Conservation (phyloP, 2,797 vertebrate species). For the Dendrocincla fuliginosa region DNA sequence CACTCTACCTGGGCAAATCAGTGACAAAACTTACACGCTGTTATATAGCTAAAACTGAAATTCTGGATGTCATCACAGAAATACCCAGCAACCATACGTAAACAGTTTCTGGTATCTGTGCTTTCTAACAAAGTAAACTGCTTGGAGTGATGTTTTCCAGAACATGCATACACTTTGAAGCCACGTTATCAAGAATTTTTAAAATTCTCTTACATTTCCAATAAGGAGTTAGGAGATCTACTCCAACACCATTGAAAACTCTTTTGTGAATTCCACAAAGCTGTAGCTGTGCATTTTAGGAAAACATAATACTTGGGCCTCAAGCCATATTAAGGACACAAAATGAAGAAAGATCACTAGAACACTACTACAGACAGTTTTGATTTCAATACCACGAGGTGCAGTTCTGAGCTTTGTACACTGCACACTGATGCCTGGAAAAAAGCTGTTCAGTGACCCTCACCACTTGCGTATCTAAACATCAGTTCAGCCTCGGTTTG, state of each 20-base stretch:
- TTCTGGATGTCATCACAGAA: slow-evolving; percentile 18
- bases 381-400: neutral
- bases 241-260: neutral
- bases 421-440: neutral
- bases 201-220: neutral
- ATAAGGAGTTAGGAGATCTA: neutral
- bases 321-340: neutral
- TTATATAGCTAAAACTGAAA: neutral
- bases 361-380: neutral
- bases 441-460: neutral
- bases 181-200: neutral
- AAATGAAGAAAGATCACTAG: neutral
- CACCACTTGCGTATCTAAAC: neutral
- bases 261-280: neutral
- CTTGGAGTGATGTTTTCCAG: neutral
- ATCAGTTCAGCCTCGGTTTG: slow-evolving; percentile 9
- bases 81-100: neutral
- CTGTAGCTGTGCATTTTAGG: neutral
- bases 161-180: neutral
- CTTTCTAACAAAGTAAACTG: neutral
- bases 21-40: neutral
- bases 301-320: neutral
- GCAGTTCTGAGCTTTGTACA: neutral
- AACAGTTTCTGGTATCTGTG: neutral
- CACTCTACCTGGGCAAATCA: neutral